Conservation (phyloP, 2,888 invertebrate genomes). For the Netelia inedita region DNA sequence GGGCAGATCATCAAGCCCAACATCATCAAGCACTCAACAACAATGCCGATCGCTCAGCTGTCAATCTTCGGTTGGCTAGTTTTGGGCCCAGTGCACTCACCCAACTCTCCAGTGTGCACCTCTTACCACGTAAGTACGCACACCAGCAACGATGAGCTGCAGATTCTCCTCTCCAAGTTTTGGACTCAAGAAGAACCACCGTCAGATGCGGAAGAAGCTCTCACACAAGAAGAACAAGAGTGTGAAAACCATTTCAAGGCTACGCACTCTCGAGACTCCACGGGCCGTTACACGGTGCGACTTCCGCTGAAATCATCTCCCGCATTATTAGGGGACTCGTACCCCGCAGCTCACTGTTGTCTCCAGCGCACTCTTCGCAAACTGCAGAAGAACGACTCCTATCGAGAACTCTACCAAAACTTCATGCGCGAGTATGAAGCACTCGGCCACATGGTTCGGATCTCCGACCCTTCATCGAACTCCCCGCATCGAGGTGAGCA, state of each 20-base stretch:
- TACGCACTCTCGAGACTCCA: constrained; percentile 19
- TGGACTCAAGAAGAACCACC: constrained; percentile 41
- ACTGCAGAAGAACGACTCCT: not conserved
- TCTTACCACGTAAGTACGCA: not conserved
- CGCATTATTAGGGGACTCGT: constrained; percentile 2
- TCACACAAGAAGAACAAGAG: constrained; percentile 34
- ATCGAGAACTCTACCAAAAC: not conserved
- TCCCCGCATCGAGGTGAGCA: not conserved
- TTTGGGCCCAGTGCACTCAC: constrained; percentile 33
- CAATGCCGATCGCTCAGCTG: constrained; percentile 48
- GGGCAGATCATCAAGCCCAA: constrained; percentile 64
- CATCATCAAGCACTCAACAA: constrained; percentile 6
- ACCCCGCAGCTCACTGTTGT: constrained; percentile 24
- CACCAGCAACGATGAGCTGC: not conserved
- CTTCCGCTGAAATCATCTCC: constrained; percentile 15
- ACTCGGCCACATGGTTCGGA: constrained; percentile 22
- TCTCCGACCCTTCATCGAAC: not conserved
- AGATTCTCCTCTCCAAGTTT: constrained; percentile 30
- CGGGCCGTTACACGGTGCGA: constrained; percentile 29
- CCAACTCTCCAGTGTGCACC: not conserved
- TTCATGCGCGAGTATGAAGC: constrained; percentile 33
- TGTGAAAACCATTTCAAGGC: constrained; percentile 34
- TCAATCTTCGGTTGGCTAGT: constrained; percentile 51
- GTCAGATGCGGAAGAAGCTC: not conserved
- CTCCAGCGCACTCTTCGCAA: constrained; percentile 19